phyloP scores from a whole-genome alignment of 2,888 invertebrate genomes.

The Drosophila picticornis region DNA sequence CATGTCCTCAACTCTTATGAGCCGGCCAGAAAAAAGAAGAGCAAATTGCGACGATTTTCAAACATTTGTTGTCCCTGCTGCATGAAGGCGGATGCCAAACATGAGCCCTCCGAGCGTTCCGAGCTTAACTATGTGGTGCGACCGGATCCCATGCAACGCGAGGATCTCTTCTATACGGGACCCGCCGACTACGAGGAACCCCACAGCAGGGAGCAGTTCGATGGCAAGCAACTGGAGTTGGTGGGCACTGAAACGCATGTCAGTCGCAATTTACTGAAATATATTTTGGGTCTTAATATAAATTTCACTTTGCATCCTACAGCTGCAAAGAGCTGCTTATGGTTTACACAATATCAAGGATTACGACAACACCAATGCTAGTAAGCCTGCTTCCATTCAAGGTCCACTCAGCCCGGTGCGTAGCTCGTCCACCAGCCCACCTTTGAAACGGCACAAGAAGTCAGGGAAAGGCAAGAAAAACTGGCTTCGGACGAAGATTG shows the following conservation, averaged over 20 bases:
- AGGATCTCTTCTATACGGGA: conserved; percentile 89
- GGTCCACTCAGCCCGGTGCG: not conserved
- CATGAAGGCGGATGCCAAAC: accelerated
- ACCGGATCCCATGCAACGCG: conserved; percentile 87
- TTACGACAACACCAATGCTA: conserved; percentile 26
- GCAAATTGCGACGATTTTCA: not conserved
- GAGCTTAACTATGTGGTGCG: conserved; percentile 67
- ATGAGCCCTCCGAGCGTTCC: not conserved
- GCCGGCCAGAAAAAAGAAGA: conserved; percentile 1
- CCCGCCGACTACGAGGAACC: conserved; percentile 54
- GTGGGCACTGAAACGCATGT: conserved; percentile 51
- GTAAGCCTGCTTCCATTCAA: not conserved
- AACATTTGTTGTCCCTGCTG: conserved; percentile 34
- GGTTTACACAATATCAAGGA: conserved; percentile 54
- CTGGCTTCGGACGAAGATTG: conserved; percentile 58
- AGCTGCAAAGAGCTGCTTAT: conserved; percentile 60
- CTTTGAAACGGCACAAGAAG: conserved; percentile 14
- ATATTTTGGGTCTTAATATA: too few species aligned
- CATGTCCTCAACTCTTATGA: conserved; percentile 42
- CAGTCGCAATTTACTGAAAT: conserved; percentile 8
- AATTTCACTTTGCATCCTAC: not conserved
- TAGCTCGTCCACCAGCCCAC: not conserved
- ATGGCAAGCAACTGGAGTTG: conserved; percentile 58
- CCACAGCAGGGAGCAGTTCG: conserved; percentile 48
- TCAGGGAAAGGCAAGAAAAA: conserved; percentile 35